phyloP scores from a whole-genome alignment of 2,888 invertebrate species.

The Zonitis immaculata region DNA sequence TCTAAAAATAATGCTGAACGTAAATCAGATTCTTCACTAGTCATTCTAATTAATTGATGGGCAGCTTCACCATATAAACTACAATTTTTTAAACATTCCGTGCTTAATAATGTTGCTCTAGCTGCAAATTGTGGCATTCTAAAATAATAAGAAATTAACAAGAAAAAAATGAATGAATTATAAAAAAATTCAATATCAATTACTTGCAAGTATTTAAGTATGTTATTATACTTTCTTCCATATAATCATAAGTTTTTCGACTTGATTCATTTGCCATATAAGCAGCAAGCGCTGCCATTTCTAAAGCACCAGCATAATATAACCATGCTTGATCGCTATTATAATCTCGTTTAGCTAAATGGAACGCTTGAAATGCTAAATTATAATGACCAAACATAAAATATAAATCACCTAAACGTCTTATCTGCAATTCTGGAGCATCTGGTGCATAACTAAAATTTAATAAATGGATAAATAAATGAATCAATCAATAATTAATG shows the following conservation, averaged over 20 bases:
- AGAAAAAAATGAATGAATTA: background rate
- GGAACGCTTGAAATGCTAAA: slow-evolving; percentile 89
- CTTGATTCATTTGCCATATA: slow-evolving; percentile 81
- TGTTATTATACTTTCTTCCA: slow-evolving; percentile 91
- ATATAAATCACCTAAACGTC: slow-evolving; percentile 90
- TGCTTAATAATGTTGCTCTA: slow-evolving; percentile 82
- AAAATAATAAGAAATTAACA: slow-evolving; percentile 26
- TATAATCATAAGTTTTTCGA: slow-evolving; percentile 78
- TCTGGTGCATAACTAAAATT: slow-evolving; percentile 68
- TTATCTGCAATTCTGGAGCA: slow-evolving; percentile 86
- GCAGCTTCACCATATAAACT: slow-evolving; percentile 89
- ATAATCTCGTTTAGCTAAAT: slow-evolving; percentile 96
- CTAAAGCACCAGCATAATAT: slow-evolving; percentile 92
- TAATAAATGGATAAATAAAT: too few relatives aligned
- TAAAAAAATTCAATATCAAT: slow-evolving; percentile 25
- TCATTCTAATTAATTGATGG: slow-evolving; percentile 89
- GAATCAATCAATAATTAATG: too few relatives aligned
- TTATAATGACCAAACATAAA: slow-evolving; percentile 95
- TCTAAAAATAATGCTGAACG: slow-evolving; percentile 90
- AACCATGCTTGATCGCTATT: slow-evolving; percentile 96
- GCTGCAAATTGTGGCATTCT: slow-evolving; percentile 91
- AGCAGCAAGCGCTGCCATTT: slow-evolving; percentile 91
- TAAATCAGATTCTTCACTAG: slow-evolving; percentile 95
- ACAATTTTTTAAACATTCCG: slow-evolving; percentile 77
- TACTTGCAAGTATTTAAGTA: slow-evolving; percentile 89